Percentiles rank a stretch among this genome's conserved stretches.
Evolutionary conservation across 2,888 invertebrate species (phyloP).

Genomic region (Caenorhabditis wallacei): DNA sequence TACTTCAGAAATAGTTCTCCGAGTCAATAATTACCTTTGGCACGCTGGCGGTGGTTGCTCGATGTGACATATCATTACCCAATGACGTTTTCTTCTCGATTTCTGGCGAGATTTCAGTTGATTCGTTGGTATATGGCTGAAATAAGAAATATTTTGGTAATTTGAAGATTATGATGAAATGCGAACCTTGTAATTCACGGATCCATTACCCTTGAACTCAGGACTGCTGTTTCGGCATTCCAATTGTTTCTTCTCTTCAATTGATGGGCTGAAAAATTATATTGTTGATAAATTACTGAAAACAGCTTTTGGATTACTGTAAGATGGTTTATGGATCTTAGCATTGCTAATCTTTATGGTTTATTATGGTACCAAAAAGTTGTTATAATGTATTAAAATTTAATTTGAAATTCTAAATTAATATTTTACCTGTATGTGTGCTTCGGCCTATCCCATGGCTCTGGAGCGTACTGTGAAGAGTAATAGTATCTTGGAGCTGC

Average conservation of each 20-base stretch:
- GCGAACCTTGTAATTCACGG: slow-evolving; percentile 66
- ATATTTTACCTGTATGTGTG: slow-evolving; percentile 66
- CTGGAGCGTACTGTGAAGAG: slow-evolving; percentile 74
- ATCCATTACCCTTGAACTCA: slow-evolving; percentile 67
- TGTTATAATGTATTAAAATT: too few species aligned
- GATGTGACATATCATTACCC: slow-evolving; percentile 59
- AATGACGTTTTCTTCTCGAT: slow-evolving; percentile 67
- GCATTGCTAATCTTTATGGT: too few species aligned
- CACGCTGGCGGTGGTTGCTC: slow-evolving; percentile 54
- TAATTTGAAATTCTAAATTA: background rate
- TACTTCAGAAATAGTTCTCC: slow-evolving; percentile 57
- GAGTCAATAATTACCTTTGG: slow-evolving; percentile 69
- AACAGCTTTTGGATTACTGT: too few species aligned
- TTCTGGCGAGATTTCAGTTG: slow-evolving; percentile 65
- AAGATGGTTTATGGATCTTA: too few species aligned
- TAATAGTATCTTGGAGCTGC: slow-evolving; percentile 74
- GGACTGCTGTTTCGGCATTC: slow-evolving; percentile 69
- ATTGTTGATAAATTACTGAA: too few species aligned
- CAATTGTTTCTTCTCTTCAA: slow-evolving; percentile 71
- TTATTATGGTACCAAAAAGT: too few species aligned
- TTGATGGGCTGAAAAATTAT: slow-evolving; percentile 63
- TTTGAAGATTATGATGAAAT: background rate
- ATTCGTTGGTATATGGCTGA: slow-evolving; percentile 68
- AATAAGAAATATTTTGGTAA: background rate
- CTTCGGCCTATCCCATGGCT: slow-evolving; percentile 77